Base-by-base conservation (phyloP, 2,113 vertebrate genomes). In the Bettongia penicillata region DNA sequence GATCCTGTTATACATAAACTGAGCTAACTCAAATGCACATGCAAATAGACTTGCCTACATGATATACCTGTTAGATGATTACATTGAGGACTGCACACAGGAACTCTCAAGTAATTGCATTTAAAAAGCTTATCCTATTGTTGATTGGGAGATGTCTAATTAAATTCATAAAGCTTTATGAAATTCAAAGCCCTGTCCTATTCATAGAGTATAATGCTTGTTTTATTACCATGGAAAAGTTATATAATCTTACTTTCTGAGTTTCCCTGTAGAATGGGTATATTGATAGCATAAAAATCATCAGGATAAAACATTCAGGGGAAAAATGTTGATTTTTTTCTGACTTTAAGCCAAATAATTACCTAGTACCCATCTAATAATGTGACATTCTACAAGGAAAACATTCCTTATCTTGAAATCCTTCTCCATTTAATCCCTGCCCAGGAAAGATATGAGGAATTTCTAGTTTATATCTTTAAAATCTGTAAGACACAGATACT, bases 401-500 rank as follows among this genome's bases (percentile, higher is more conserved):
- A 2, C 93, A 84, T 93, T 94, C n/a, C 31, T 53, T 48, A 8
- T 92, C 94, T 61, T 49, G 57, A 0, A 84, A 84, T 22, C 96
- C 48, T 57, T 31, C 47, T 93, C 51, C 48, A 10, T 91, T 97
- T 90, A 94, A 92, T 16, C 90, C 95, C 95, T 97, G 11, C 23
- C 77, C 57, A 93, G 11, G 14, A 94, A 43, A 84, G 19, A 23
- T 84, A 43, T 8, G 43, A 23, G 96, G 89, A 24, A 11, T 43
- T 22, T 53, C 37, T 61, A 25, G 61, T 95, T 31, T 93, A 68
- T 47, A 61, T 96, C 93, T 93, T 96, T 96, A 95, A 96, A 95
- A 6, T 94, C 37, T 55, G 49, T 91, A 96, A 93, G 61, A 57
- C 90, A 93, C 23, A 93, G 53, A 51, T 93, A 52, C 90, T 92